Conservation (phyloP, 1,140 invertebrate genomes). For the Orius insidiosus region DNA sequence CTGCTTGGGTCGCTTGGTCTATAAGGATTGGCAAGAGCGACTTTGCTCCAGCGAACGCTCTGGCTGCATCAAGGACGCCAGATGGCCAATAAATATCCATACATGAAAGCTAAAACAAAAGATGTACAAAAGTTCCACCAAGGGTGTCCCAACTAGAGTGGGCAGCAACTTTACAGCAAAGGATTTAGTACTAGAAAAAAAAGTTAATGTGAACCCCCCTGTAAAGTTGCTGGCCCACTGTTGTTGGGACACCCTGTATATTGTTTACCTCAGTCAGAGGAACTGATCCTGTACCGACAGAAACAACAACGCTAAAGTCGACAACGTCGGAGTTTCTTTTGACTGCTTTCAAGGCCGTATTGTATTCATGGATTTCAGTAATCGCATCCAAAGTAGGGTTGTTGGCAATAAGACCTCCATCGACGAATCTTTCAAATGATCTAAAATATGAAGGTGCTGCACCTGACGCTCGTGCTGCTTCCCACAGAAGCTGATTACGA, state of each 20-base stretch:
- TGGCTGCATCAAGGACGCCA: conserved; percentile 61
- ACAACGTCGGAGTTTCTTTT: conserved; percentile 36
- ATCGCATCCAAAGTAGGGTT: conserved; percentile 90
- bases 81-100: conserved; percentile 75
- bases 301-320: conserved; percentile 43
- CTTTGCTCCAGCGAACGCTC: conserved; percentile 55
- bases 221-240: too few species aligned
- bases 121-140: too few species aligned
- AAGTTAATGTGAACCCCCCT: too few species aligned
- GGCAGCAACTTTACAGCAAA: too few species aligned
- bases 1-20: conserved; percentile 63
- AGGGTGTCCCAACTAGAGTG: too few species aligned
- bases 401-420: conserved; percentile 91
- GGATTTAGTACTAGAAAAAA: too few species aligned
- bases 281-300: conserved; percentile 54
- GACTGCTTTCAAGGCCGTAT: conserved; percentile 49
- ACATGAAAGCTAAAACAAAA: conserved; percentile 22
- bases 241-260: too few species aligned
- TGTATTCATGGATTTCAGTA: conserved; percentile 84
- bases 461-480: conserved; percentile 72
- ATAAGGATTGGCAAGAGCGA: conserved; percentile 44
- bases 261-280: conserved; percentile 44
- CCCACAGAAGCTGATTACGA: conserved; percentile 64
- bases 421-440: conserved; percentile 64
- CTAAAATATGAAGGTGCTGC: conserved; percentile 91